Base-by-base conservation (phyloP, 1,140 invertebrate genomes). In the Brachionus calyciflorus region DNA sequence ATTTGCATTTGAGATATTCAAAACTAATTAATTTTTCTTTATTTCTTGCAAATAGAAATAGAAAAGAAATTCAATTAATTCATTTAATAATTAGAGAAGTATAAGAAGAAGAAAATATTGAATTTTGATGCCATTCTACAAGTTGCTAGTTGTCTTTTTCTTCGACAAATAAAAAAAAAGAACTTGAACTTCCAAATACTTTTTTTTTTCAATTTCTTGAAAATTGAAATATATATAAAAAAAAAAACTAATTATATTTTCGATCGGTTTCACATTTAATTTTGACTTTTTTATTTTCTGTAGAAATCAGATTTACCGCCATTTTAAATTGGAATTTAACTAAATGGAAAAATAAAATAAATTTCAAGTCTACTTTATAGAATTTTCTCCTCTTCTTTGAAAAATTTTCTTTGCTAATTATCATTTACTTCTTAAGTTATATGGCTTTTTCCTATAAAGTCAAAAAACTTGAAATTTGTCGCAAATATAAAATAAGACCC, bases 61-160 rank as follows among this genome's bases (percentile, higher is more conserved):
- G 10, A 26, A 65, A 65, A n/a, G 17, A 65, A 65, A 65, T 30
- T 65, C 24, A 65, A 65, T 65, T 65, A 65, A 65, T 65, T 65
- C 60, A 65, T 55, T 55, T 28, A 26, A 55, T 55, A 19, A 55
- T 65, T 44, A 63, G 33, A n/a, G 19, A 41, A 40, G 40, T 9
- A 40, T 19, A 63, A 33, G 19, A 14, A 63, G 10, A 55, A 26
- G n/a, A 30, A 57, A 57, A 26, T 28, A 57, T 57, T 28, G 26
- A 57, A 57, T 60, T 33, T 37, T 60, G 30, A 60, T 60, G 28
- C 55, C 28, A 60, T 37, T 40, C 55, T 33, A 60, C 30, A 19
- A 60, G 30, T 33, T 60, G 19, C 26, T 33, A 60, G 37, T 65
- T 65, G 60, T 24, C 60, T 65, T 65, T 41, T 4, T 65, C 44